These are phyloP conservation scores for Scelioninae gen. 1 DNA, from an alignment of 2,888 invertebrate species.

Conservation along the genomic window DNA sequence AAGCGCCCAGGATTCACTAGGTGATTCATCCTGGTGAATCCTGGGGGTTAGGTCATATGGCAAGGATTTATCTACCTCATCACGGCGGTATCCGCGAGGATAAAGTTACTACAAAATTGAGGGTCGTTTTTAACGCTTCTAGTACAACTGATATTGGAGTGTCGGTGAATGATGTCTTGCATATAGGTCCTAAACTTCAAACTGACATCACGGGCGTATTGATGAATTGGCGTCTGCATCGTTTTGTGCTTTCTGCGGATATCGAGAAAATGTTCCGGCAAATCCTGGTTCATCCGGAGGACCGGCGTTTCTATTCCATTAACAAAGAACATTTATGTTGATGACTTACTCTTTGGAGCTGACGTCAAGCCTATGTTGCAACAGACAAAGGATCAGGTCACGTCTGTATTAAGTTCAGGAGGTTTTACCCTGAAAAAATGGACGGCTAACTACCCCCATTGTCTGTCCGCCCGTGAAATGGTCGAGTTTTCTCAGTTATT, in stretches of 20 bases:
- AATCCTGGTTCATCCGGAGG: not conserved
- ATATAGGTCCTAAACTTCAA: slow-evolving; percentile 18
- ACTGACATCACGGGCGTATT: slow-evolving; percentile 5
- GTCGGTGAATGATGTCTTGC: slow-evolving; percentile 6
- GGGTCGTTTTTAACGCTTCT: slow-evolving; percentile 21
- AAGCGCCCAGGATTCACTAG: too few species aligned
- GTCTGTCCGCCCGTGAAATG: too few species aligned
- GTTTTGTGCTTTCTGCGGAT: not conserved
- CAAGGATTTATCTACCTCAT: slow-evolving; percentile 18
- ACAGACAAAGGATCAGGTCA: too few species aligned
- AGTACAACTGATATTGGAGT: not conserved
- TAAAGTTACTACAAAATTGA: not conserved
- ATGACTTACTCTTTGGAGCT: too few species aligned
- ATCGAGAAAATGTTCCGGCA: slow-evolving; percentile 27
- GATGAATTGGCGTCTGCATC: not conserved
- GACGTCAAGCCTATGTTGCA: too few species aligned
- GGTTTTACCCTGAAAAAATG: too few species aligned
- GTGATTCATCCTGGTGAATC: not conserved
- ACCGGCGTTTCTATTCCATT: not conserved
- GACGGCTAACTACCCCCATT: too few species aligned
- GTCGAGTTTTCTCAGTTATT: too few species aligned
- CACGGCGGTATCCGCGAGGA: slow-evolving; percentile 4
- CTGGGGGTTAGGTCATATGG: too few species aligned
- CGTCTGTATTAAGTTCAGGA: too few species aligned
- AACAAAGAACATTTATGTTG: too few species aligned